These are phyloP conservation scores for Drosophila imparisetae DNA, from an alignment of 2,888 invertebrate genomes.

Conservation along the genomic window DNA sequence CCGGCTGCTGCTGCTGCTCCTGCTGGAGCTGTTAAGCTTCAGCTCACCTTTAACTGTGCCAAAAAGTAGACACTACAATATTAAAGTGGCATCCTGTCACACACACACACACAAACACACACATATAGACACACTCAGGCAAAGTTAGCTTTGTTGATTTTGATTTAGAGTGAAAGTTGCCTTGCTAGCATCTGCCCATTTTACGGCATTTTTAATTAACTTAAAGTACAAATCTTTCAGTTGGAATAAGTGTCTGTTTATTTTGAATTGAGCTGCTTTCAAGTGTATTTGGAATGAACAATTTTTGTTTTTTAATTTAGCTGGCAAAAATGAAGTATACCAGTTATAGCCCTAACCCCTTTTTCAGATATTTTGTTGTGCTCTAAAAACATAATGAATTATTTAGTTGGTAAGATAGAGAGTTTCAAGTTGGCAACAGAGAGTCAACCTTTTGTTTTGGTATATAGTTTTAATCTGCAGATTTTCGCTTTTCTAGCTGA, in stretches of 20 bases:
- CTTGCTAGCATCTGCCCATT: slow-evolving; percentile 44
- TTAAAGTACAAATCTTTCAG: slow-evolving; percentile 38
- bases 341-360: neutral
- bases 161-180: slow-evolving; percentile 52
- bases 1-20: slow-evolving; percentile 12
- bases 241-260: slow-evolving; percentile 9
- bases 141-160: slow-evolving; percentile 53
- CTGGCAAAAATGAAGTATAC: neutral
- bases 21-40: slow-evolving; percentile 14
- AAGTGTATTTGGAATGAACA: neutral
- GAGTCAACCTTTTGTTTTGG: neutral
- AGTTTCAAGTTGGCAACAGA: neutral
- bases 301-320: neutral
- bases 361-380: neutral
- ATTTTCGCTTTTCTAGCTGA: neutral
- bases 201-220: slow-evolving; percentile 74
- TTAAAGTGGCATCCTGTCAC: slow-evolving; percentile 51
- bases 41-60: slow-evolving; percentile 46
- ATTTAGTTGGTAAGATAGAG: neutral
- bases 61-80: slow-evolving; percentile 57
- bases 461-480: neutral
- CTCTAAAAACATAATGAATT: neutral
- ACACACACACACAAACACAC: slow-evolving; percentile 19
- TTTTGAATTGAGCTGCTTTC: neutral
- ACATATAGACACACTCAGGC: slow-evolving; percentile 1